phyloP scores from a whole-genome alignment of 2,113 vertebrate species.

The Campylorhamphus procurvoides region DNA sequence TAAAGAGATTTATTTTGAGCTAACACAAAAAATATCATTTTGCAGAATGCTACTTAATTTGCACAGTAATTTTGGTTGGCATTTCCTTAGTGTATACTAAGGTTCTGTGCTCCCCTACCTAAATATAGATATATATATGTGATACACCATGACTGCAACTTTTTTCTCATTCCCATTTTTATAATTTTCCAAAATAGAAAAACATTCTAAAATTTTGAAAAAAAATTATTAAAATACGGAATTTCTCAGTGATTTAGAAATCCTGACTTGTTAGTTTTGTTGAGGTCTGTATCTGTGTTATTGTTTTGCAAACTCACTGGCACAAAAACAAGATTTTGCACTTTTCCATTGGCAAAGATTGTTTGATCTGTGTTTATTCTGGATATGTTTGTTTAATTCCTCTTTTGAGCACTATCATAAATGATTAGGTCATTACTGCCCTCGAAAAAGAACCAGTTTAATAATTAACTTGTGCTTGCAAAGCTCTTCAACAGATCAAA shows the following conservation, averaged over 20 bases:
- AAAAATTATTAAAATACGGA: neutral
- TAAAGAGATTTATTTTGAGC: neutral
- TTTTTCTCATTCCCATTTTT: neutral
- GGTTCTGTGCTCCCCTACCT: neutral
- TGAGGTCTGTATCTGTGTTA: neutral
- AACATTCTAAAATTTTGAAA: neutral
- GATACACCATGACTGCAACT: neutral
- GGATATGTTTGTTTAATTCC: slow-evolving; percentile 37
- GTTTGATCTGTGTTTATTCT: slow-evolving; percentile 21
- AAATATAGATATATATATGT: neutral
- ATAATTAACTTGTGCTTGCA: slow-evolving; percentile 32
- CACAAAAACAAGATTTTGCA: neutral
- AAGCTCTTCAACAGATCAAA: neutral
- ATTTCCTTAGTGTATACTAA: neutral
- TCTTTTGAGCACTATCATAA: slow-evolving; percentile 2
- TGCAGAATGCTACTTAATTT: neutral
- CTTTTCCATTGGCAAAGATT: slow-evolving; percentile 2
- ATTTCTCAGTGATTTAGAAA: neutral
- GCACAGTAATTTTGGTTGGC: neutral
- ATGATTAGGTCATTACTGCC: slow-evolving; percentile 23
- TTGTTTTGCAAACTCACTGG: neutral
- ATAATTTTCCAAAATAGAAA: neutral
- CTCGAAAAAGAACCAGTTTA: slow-evolving; percentile 17
- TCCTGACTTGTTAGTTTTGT: neutral
- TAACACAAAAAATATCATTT: neutral